phyloP scores from a whole-genome alignment of 2,888 invertebrate species.

The Drosophila macrospina region DNA sequence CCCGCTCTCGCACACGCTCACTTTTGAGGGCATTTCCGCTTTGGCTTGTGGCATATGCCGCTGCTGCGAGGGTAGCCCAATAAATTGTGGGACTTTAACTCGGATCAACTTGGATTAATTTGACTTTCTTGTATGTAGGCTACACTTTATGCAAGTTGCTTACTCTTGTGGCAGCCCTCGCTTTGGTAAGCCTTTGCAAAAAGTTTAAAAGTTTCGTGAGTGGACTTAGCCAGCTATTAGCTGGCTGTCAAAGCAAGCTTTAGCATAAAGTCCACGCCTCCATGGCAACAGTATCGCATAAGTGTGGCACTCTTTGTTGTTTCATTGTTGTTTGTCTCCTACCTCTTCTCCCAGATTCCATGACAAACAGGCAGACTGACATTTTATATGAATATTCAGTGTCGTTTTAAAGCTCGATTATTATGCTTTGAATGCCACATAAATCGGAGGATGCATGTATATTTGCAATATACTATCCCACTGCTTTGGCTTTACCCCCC shows the following conservation, averaged over 20 bases:
- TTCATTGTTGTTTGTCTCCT: conserved; percentile 14
- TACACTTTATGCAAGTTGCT: too few relatives aligned
- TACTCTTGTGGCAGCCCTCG: neutral
- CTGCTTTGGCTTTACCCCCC: conserved; percentile 8
- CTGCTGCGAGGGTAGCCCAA: conserved; percentile 22
- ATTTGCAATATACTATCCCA: conserved; percentile 46
- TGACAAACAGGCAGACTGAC: neutral
- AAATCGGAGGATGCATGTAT: conserved; percentile 58
- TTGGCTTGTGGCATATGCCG: conserved; percentile 42
- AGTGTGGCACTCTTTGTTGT: conserved; percentile 9
- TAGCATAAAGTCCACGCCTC: conserved; percentile 14
- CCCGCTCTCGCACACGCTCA: neutral
- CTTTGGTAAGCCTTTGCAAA: conserved; percentile 7
- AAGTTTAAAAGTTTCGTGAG: conserved; percentile 43
- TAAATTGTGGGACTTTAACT: neutral
- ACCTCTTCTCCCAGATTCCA: too few relatives aligned
- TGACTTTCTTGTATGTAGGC: too few relatives aligned
- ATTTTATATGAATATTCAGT: conserved; percentile 31
- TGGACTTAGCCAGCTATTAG: conserved; percentile 53
- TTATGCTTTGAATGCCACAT: conserved; percentile 52
- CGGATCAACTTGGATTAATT: too few relatives aligned
- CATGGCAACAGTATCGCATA: conserved; percentile 23
- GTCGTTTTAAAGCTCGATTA: conserved; percentile 46
- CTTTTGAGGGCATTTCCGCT: conserved; percentile 44
- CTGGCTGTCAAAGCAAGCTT: conserved; percentile 40